phyloP scores from a whole-genome alignment of 2,113 vertebrate genomes.

The Bubalus kerabau region DNA sequence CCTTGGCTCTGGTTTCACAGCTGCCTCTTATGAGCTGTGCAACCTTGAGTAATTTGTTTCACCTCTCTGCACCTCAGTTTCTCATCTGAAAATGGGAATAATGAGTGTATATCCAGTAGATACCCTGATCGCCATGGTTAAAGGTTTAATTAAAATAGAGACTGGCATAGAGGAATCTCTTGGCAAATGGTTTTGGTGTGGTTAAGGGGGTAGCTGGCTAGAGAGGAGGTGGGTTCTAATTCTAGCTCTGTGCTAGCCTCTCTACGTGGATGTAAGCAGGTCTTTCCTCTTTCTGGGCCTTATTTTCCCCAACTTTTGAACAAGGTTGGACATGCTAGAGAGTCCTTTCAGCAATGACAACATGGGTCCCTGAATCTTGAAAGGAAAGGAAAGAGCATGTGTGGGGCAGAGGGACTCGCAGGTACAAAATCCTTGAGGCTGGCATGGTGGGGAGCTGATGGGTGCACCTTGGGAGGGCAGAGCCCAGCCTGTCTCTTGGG shows the following conservation, averaged over 20 bases:
- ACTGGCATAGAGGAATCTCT: accelerated
- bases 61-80: not conserved
- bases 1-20: no score
- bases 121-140: not conserved
- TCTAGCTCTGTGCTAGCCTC: not conserved
- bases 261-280: accelerated
- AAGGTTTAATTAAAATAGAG: no score
- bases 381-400: not conserved
- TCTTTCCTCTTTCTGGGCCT: not conserved
- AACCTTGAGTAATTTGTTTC: not conserved
- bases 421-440: not conserved
- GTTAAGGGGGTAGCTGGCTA: not conserved
- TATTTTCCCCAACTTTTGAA: not conserved
- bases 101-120: accelerated
- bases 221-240: not conserved
- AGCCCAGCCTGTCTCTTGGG: not conserved
- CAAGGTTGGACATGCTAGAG: not conserved
- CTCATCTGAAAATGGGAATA: not conserved
- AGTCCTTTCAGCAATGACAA: not conserved
- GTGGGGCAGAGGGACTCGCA: accelerated
- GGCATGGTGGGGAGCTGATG: accelerated
- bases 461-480: accelerated
- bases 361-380: not conserved
- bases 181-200: no score
- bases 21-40: not conserved